phyloP scores from a whole-genome alignment of 30 jellyfish, hydroid and myxozoan species.

The Turritopsis dohrnii region DNA sequence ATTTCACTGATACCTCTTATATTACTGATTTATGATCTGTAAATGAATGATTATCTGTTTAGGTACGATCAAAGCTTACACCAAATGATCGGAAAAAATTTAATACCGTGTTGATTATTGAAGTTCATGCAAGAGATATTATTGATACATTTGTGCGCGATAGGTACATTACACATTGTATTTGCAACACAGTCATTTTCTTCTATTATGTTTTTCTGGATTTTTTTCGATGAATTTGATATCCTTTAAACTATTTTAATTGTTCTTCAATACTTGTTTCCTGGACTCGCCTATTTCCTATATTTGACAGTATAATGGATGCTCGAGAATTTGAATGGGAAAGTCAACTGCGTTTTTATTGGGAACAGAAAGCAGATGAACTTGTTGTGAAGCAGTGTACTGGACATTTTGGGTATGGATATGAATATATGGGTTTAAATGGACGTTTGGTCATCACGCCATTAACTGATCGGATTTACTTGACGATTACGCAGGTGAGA shows the following conservation, averaged over 20 bases:
- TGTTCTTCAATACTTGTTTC: no score
- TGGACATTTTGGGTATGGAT: conserved; percentile 94
- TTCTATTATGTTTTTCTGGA: neutral
- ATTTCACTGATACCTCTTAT: no score
- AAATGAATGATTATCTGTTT: neutral
- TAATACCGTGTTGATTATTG: conserved; percentile 88
- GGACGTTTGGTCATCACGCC: conserved; percentile 99
- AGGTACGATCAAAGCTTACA: conserved; percentile 86
- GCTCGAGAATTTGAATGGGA: conserved; percentile 99
- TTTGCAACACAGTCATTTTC: neutral
- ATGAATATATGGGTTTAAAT: conserved; percentile 97
- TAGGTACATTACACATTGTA: conserved; percentile 45
- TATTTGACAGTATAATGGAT: conserved; percentile 68
- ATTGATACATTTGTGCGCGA: conserved; percentile 92
- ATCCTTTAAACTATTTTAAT: neutral
- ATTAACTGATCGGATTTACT: conserved; percentile 86
- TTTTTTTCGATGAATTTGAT: neutral
- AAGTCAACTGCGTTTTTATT: conserved; percentile 94
- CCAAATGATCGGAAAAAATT: conserved; percentile 81
- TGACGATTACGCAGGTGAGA: conserved; percentile 92
- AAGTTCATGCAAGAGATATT: conserved; percentile 95
- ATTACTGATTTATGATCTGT: no score
- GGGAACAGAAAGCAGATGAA: conserved; percentile 93
- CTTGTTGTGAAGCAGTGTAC: conserved; percentile 90
- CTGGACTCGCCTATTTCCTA: no score